Percentiles rank a stretch among this genome's conserved stretches.
Evolutionary conservation across 2,113 vertebrate species (phyloP).

Genomic region (Lethenteron reissneri): DNA sequence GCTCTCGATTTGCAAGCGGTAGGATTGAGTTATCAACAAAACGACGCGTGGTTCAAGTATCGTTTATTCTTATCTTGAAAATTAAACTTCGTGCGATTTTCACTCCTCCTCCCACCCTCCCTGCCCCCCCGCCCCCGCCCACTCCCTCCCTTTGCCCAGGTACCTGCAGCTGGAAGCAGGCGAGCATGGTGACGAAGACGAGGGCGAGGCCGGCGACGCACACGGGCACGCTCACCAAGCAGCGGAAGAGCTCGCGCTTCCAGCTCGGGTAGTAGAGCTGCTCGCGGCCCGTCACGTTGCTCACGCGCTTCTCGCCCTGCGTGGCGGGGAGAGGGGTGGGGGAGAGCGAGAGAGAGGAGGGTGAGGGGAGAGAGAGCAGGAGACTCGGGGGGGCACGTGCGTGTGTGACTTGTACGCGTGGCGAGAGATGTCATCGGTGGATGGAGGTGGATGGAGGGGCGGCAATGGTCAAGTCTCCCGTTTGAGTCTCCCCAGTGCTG

Average conservation of each 20-base stretch:
- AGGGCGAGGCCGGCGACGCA: conserved; percentile 61
- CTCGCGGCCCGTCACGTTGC: conserved; percentile 59
- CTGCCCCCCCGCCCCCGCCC: too few species aligned
- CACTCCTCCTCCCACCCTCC: too few species aligned
- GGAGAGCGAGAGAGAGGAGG: background rate
- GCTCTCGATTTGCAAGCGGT: too few species aligned
- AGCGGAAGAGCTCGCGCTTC: conserved; percentile 68
- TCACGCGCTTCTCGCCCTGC: conserved; percentile 61
- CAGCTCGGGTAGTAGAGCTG: conserved; percentile 80
- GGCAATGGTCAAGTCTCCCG: too few species aligned
- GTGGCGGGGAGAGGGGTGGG: background rate
- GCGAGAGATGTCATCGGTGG: too few species aligned
- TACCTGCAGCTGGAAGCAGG: conserved; percentile 91
- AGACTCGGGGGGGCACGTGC: background rate
- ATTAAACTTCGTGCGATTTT: too few species aligned
- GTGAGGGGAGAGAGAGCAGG: background rate
- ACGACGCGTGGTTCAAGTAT: too few species aligned
- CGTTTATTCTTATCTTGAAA: too few species aligned
- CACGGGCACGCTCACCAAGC: conserved; percentile 68
- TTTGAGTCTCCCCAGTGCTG: too few species aligned
- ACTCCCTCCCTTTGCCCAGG: background rate
- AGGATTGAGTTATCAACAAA: too few species aligned
- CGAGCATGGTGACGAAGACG: conserved; percentile 81
- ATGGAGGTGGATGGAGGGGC: too few species aligned
- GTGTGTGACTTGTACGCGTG: too few species aligned